phyloP scores from a whole-genome alignment of 2,888 invertebrate species.

The Eilema depressum region DNA sequence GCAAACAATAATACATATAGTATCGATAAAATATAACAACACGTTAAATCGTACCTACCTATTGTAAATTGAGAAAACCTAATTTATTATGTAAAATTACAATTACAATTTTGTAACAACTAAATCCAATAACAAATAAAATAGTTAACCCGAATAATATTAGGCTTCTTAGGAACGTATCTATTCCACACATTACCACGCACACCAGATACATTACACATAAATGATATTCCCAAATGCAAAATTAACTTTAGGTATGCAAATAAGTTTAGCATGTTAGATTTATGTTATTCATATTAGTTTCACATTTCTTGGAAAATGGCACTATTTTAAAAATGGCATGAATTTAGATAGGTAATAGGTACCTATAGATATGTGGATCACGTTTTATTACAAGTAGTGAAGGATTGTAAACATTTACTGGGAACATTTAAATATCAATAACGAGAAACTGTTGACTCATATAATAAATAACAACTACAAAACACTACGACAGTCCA shows the following conservation, averaged over 20 bases:
- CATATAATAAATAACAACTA: conserved; percentile 35
- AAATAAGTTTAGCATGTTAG: conserved; percentile 13
- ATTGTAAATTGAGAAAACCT: conserved; percentile 43
- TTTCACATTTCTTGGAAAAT: conserved; percentile 41
- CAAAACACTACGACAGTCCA: conserved; percentile 47
- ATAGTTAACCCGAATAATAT: conserved; percentile 30
- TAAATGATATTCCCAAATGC: conserved; percentile 40
- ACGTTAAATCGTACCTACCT: conserved; percentile 48
- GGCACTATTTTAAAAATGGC: conserved; percentile 64
- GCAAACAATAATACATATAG: conserved; percentile 33
- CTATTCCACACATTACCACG: conserved; percentile 28
- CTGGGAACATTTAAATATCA: conserved; percentile 32
- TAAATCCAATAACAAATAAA: conserved; percentile 30
- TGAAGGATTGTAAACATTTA: conserved; percentile 25
- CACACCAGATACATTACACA: conserved; percentile 26
- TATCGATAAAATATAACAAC: conserved; percentile 36
- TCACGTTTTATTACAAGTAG: conserved; percentile 20
- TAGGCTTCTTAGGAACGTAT: conserved; percentile 51
- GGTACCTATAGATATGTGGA: conserved; percentile 11
- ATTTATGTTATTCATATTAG: conserved; percentile 3
- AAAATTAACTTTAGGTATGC: conserved; percentile 28
- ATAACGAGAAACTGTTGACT: conserved; percentile 28
- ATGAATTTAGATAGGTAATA: conserved; percentile 18
- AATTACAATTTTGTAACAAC: conserved; percentile 38
- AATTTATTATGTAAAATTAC: conserved; percentile 33